Evolutionary conservation across 2,113 vertebrate species (phyloP), one percentile per base, ranked within the genome.

Genomic region (Pelecanoides urinatrix): DNA sequence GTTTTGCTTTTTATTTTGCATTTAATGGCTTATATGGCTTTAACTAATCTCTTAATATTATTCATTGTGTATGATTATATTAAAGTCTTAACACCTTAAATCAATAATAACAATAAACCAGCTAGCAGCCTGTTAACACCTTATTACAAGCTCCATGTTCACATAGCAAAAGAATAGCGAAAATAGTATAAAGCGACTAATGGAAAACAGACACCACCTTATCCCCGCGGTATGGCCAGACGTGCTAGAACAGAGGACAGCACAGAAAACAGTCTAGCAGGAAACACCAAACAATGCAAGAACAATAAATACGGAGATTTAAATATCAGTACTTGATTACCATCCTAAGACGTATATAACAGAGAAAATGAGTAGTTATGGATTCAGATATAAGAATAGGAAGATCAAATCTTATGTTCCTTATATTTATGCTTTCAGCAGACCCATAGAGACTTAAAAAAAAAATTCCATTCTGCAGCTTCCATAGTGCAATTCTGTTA

Each of bases 121-220:
- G 73, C 88, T 95, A 96, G 94, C 94, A 97, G 83, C 86, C 93
- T 96, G 92, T 97, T 97, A 97, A 97, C 81, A 94, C 90, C 87
- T 97, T 93, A 87, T 97, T 95, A 95, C 77, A 97, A 97, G 91
- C 83, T 92, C 78, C 92, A 91, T 50, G 76, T 70, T 95, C 95
- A 62, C 30, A 71, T 12, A 70, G 71, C 27, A 83, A 70, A 76
- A 67, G 55, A 95, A 92, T 6, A 47, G 59, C 73, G 73, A 74
- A 92, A 92, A 63, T 40, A 76, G 55, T 80, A 45, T 65, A 67
- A 97, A 88, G 84, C 5, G n/a, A 78, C 95, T 97, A 88, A 94
- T 97, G 93, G 94, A 90, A 98, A 96, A 94, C 96, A 96, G 96
- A 96, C 92, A 80, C 44, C 78, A 20, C 74, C 11, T 82, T 38